Evolutionary conservation across 2,797 vertebrate genomes (phyloP).

Genomic region (Graptemys geographica): DNA sequence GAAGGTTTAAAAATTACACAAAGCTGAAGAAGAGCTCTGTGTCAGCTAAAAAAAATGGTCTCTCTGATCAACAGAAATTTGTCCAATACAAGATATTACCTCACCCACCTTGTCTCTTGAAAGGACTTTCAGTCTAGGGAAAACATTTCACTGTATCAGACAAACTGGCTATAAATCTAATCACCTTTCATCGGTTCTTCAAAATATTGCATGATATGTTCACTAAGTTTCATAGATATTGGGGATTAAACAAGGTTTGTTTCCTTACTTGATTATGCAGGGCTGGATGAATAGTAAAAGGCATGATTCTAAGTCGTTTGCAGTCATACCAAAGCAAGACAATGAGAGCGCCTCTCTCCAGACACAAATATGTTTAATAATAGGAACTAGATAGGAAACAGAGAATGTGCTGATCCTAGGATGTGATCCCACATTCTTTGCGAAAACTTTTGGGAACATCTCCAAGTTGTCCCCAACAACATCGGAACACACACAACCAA

Average conservation of each 20-base stretch:
- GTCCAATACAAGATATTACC: background rate
- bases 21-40: background rate
- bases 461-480: background rate
- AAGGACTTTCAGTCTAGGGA: background rate
- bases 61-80: background rate
- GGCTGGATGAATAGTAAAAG: background rate
- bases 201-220: background rate
- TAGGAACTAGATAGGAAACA: background rate
- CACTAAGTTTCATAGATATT: background rate
- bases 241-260: background rate
- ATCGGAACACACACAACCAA: background rate
- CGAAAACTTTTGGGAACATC: background rate
- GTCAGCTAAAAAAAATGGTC: background rate
- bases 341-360: background rate
- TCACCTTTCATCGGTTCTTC: background rate
- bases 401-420: background rate
- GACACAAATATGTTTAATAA: background rate
- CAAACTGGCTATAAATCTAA: background rate
- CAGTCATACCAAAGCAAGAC: background rate
- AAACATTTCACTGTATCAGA: background rate
- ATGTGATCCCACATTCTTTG: background rate
- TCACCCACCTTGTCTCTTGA: background rate
- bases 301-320: background rate
- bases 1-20: background rate
- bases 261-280: background rate